Conservation (phyloP, 2,113 vertebrate species). For the Rhynchopsitta pachyrhyncha region DNA sequence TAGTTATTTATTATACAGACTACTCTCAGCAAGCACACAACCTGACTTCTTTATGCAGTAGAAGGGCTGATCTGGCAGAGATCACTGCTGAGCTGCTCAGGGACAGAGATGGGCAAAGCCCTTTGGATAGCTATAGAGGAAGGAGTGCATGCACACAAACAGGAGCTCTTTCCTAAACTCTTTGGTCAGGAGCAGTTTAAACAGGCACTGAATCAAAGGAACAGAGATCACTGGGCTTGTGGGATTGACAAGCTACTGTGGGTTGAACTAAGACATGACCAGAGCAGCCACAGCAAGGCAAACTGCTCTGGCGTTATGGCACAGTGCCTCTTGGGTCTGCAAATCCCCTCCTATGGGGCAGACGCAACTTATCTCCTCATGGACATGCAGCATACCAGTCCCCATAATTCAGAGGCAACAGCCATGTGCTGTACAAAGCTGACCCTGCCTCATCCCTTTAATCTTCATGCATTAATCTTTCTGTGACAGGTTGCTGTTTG, state of each 20-base stretch:
- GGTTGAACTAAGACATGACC: neutral
- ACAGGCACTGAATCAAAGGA: neutral
- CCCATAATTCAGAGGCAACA: neutral
- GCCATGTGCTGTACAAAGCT: neutral
- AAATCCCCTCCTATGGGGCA: neutral
- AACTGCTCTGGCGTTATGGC: neutral
- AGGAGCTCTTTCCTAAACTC: neutral
- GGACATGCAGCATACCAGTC: neutral
- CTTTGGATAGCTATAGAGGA: neutral
- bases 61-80: neutral
- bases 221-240: neutral
- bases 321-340: neutral
- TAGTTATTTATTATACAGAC: neutral
- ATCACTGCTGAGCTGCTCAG: neutral
- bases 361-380: neutral
- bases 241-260: fast-evolving
- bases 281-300: neutral
- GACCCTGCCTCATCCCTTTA: neutral
- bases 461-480: neutral
- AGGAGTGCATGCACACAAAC: neutral
- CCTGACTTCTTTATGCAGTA: neutral
- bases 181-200: neutral
- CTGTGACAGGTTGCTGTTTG: neutral
- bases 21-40: neutral
- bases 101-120: neutral